Evolutionary conservation across 1,140 invertebrate genomes (phyloP), one percentile per base, ranked within the genome.

Genomic region (Bombus balteatus): DNA sequence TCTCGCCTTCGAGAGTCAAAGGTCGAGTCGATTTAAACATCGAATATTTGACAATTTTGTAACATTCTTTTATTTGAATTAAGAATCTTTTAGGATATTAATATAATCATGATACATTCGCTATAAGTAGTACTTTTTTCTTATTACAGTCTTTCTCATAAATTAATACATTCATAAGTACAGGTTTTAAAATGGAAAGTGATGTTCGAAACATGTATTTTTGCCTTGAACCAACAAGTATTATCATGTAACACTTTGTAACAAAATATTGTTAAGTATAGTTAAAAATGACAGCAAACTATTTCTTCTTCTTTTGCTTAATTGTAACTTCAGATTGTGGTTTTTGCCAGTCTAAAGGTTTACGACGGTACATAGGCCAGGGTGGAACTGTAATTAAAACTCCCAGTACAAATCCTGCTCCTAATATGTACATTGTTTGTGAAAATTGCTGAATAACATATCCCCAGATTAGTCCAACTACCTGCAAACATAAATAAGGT

Each of bases 391-490:
- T 98, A 13, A 98, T 94, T 91, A 99, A 94, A 62, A 97, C 97
- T 74, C 98, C 98, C 86, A 99, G 95, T 1, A 98, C 94, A 94
- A 99, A 99, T 86, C 98, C 98, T 92, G 97, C 98, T 39, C 97
- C 97, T n/a, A 99, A 95, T 92, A 99, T 98, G 85, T 98, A 98
- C 34, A 99, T 97, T 12, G 98, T 99, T 94, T 99, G 98, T 0
- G 98, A 99, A 94, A 99, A 99, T 94, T 99, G 98, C 95, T 99
- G 98, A 91, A 98, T 98, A 37, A 98, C 96, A 84, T 98, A 99
- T n/a, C 98, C 98, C 97, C 98, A 98, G 72, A 98, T 95, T 47
- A 99, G 96, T 37, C 98, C 98, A 81, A 99, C 97, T 83, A 97
- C 96, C 97, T 97, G 90, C 22, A 71, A 90, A n/a, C 13, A 47